Evolutionary conservation across 2,888 invertebrate species (phyloP), one percentile per base, ranked within the genome.

Genomic region (Campoplex capitator): DNA sequence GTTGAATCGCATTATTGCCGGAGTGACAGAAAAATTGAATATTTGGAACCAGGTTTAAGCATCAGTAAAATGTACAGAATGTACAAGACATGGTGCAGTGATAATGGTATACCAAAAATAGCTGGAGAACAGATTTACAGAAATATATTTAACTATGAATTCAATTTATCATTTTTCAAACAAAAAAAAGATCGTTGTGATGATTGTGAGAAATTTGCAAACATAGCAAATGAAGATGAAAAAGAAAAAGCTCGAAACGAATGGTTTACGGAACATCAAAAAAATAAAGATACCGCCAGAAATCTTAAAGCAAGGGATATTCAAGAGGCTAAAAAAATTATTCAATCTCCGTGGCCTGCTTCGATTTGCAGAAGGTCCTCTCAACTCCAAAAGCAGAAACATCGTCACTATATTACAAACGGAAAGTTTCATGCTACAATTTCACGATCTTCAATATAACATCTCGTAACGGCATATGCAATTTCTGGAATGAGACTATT

Each of bases 1-100:
- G 67, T 78, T 38, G n/a, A 32, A 1, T 78, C 68, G 28, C 78
- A 78, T 23, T 68, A 78, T 42, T 48, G 51, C n/a, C 78, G 78
- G 16, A 67, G 32, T 13, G 78, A 78, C 68, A 54, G 68, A 3
- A 48, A 68, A 3, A 23, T 28, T 23, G 78, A 78, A 3, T 78
- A 48, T 16, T 48, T 48, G 48, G 67, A 68, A 18, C 42, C 16
- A 18, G 18, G 42, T 38, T 16, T 68, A 18, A 18, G 8, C 67
- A 38, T 68, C n/a, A 18, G 18, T 1, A 68, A 68, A 68, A 68
- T 68, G 67, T 68, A 68, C 18, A 7, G 6, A 68, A 2, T 68
- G 3, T 68, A 68, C 38, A 9, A 68, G 6, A 18, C n/a, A 16
- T 68, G 67, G 67, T 38, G 38, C 38, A 38, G 38, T 38, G 38